Evolutionary conservation across 2,888 invertebrate genomes (phyloP), one percentile per base, ranked within the genome.

Genomic region (Tryphoninae sp.): DNA sequence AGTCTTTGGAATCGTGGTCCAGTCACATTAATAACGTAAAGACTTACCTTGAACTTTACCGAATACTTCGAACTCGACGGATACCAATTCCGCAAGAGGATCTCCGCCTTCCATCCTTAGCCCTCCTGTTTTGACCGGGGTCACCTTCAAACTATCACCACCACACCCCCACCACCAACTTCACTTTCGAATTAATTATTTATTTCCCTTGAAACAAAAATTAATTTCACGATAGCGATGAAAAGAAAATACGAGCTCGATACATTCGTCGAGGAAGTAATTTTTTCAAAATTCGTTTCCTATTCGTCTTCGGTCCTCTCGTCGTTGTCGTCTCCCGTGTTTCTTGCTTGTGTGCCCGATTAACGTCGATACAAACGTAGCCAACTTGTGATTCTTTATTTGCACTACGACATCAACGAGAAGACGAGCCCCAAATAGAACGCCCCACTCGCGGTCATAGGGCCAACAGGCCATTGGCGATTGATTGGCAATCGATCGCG

Each of bases 1-100:
- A 33, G 6, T 7, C 33, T 33, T 33, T 33, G 33, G 6, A 33
- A 33, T 33, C 33, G 33, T 1, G 33, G 33, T 33, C 33, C 6
- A 33, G 33, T 33, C 33, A 6, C 33, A 19, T 19, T 0, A 55
- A 55, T 9, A 55, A 0, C 9, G n/a, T 1, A 58, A 19, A 80
- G 80, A 88, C 92, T 92, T 93, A 97, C 97, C 97, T 95, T 97
- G 97, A 51, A 98, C 97, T 92, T 96, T 96, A 77, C 98, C 98
- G 90, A 94, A 97, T 80, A 98, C 97, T 92, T 98, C 97, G 90
- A 97, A 98, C 89, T 98, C 97, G 58, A 97, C 96, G 53, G 97
- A 96, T 59, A 96, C 95, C 85, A 96, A 93, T 76, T 89, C 82
- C 84, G 87, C 72, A 71, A 88, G 87, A 81, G 87, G 88, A 83